Base-by-base conservation (phyloP, 53 echinoderm and acorn worm species). In the Astropecten irregularis region DNA sequence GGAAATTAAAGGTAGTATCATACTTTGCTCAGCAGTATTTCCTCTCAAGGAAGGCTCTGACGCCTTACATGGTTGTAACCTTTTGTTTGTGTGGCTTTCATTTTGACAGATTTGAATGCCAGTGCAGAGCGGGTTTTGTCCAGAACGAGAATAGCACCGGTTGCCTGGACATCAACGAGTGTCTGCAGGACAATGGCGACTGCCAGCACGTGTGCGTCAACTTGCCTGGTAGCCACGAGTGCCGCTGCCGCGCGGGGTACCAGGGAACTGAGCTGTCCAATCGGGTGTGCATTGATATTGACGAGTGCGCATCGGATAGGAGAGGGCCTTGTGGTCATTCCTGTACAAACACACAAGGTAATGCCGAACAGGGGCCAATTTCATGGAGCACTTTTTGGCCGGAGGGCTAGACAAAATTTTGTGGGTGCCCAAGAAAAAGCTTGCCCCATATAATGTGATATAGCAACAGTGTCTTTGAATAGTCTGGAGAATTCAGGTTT, bases 171-270 rank as follows among this genome's bases (percentile, higher is more conserved):
- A 92, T 94, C 83, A 97, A 97, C 54, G 97, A 97, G 58, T 97
- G 97, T 77, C 54, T 82, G 40, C 30, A 33, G 31, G 71, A 58
- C 66, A 97, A 97, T 46, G 97, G 97, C 3, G 94, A 86, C 57
- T 97, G 97, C 68, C 94, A 94, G 48, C 97, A 97, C 36, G 94
- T 94, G 9, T 97, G 97, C 37, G 87, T 91, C 53, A 97, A 97
- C 77, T 69, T 92, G 18, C 85, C 71, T 1, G 97, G 97, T 3
- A 88, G 83, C 21, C 92, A 92, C 28, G 92, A 97, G 48, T 97
- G 97, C 84, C 82, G 92, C 1, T 97, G 97, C 48, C 90, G 97
- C 28, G 68, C 52, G 20, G 97, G 97, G 14, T 97, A 86, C 86
- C 93, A 92, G 62, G 94, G 94, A 35, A 86, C 81, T 1, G 86